Conservation (phyloP, 2,113 vertebrate species). For the Rhea americana region DNA sequence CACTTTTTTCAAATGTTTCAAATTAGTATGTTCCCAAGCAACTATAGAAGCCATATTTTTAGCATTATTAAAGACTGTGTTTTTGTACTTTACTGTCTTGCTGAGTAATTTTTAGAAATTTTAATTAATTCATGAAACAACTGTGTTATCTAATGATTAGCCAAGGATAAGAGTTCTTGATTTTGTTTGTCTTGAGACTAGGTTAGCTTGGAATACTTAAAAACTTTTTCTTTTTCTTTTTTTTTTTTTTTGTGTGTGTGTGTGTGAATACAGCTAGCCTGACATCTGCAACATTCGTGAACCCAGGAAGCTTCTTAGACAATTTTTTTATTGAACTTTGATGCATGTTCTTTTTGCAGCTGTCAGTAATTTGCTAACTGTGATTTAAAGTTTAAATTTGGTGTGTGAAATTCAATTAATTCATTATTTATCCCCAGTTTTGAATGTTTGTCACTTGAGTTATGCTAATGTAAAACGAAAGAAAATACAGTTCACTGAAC, state of each 20-base stretch:
- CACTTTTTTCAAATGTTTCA: not conserved
- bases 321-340: not conserved
- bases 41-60: not conserved
- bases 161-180: not conserved
- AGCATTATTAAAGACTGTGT: not conserved
- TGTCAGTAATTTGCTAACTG: not conserved
- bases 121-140: not conserved
- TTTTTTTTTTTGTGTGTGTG: no score
- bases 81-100: not conserved
- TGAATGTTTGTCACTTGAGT: constrained; percentile 5
- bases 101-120: not conserved
- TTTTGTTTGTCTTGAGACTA: not conserved
- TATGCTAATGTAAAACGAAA: constrained; percentile 7
- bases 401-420: not conserved
- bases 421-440: not conserved
- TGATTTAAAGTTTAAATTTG: not conserved
- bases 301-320: not conserved
- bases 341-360: not conserved
- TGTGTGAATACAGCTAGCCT: not conserved
- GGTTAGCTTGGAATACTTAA: not conserved
- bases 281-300: not conserved
- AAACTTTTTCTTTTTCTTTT: not conserved
- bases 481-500: not conserved
- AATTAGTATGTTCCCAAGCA: not conserved
- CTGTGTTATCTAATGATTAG: not conserved